Evolutionary conservation across 2,113 vertebrate species (phyloP), one percentile per base, ranked within the genome.

Genomic region (Gadus chalcogrammus): DNA sequence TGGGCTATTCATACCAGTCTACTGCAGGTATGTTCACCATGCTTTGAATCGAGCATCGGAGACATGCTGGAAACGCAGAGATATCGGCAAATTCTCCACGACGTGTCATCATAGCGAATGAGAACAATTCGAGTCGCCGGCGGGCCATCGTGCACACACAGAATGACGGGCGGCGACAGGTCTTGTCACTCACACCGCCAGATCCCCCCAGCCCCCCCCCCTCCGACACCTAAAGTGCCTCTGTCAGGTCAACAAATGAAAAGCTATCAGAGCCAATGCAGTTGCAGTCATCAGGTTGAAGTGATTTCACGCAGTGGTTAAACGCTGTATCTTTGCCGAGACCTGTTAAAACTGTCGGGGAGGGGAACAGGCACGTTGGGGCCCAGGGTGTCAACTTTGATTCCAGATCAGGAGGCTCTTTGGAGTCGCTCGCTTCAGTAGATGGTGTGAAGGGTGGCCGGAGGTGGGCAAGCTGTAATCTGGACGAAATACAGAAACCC

Each of bases 181-280:
- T 72, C 77, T 66, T 67, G 83, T 83, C 87, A 86, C 56, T 89
- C 82, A 84, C 22, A 66, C 22, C 68, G 55, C 53, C 82, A 70
- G 70, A 87, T 81, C 80, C 69, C 64, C 72, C 73, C n/a, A n/a
- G n/a, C n/a, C 82, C 61, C 69, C n/a, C 82, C 61, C 69, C 63
- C 72, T 72, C 82, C 61, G 75, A 85, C 16, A 55, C 79, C 67
- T 71, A 65, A 84, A 87, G 78, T 77, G 81, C 71, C 67, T 80
- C 79, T 83, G 87, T 84, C 86, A 79, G 84, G 79, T 87, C 87
- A 79, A 80, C 84, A 84, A 86, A 86, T 82, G 72, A 81, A 81
- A 83, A 76, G 66, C 85, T 84, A 81, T 84, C 85, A 82, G 79
- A 64, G 81, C 75, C 78, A 53, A 68, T 76, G 82, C 42, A 48